Base-by-base conservation (phyloP, 2,113 vertebrate genomes). In the Mobula hypostoma region DNA sequence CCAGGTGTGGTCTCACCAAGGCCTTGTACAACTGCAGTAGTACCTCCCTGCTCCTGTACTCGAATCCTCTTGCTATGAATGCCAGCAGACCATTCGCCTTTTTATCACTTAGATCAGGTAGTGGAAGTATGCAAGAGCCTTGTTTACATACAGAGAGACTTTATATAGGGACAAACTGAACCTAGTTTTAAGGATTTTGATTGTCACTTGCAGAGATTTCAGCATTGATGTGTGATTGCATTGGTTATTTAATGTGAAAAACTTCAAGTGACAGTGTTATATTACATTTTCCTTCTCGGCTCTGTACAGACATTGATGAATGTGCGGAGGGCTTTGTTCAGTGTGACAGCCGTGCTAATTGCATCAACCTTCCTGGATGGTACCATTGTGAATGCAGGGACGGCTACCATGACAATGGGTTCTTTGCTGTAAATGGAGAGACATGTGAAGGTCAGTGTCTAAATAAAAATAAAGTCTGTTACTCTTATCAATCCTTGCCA, bases 331-430 rank as follows among this genome's bases (percentile, higher is more conserved):
- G 98, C 94, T 98, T 99, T 95, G 98, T 99, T 94, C 98, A 99
- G 95, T 99, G 99, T 1, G 98, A 99, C 96, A 98, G 97, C 95
- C 98, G 97, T 95, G 98, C 99, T 94, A 98, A 96, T 96, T 99
- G 99, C 96, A 97, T 99, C 95, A 99, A 99, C 97, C 97, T 99
- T 96, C 99, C 99, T 29, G 99, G 99, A 14, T 99, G 99, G 99
- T 99, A 99, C 96, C 99, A 99, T 96, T 99, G 99, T 0, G 98
- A 99, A 94, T 99, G 99, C 95, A 98, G 98, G 40, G 98, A 99
- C 0, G 99, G 99, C 95, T 99, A 99, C 97, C 99, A 99, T 95
- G 99, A 99, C 97, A 99, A 99, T 96, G 99, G 98, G 94, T 97
- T 99, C 97, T 99, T 99, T 96, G 98, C 98, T 32, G 96, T 98